Conservation (phyloP, 2,113 vertebrate species). For the Zosterops lateralis region DNA sequence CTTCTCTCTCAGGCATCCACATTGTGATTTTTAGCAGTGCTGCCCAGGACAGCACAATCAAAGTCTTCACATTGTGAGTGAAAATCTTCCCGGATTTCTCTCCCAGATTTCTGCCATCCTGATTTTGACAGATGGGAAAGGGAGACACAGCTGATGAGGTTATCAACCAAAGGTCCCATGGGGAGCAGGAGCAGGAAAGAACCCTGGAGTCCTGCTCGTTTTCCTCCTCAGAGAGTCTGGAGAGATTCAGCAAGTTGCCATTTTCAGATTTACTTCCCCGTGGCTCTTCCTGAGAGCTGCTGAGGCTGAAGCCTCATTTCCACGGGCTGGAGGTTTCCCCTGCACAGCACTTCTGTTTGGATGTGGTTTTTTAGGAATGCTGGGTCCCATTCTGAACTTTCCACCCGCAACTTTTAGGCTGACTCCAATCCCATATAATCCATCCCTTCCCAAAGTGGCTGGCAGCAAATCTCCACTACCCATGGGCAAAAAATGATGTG, state of each 20-base stretch:
- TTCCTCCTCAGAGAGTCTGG: conserved; percentile 2
- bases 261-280: conserved; percentile 30
- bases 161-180: neutral
- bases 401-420: neutral
- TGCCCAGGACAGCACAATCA: neutral
- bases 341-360: neutral
- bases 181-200: conserved; percentile 10
- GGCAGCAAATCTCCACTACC: neutral
- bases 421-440: neutral
- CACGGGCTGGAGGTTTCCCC: neutral
- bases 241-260: neutral
- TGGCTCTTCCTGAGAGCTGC: neutral
- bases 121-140: neutral
- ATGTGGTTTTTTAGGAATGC: neutral
- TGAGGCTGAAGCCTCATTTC: neutral
- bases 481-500: neutral
- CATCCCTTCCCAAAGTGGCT: neutral
- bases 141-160: neutral
- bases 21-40: neutral
- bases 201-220: rapidly evolving
- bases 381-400: neutral
- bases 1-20: conserved; percentile 47
- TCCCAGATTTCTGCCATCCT: neutral
- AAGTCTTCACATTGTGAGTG: neutral
- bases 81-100: neutral